Conservation (phyloP, 2,113 vertebrate genomes). For the Oreochromis niloticus region DNA sequence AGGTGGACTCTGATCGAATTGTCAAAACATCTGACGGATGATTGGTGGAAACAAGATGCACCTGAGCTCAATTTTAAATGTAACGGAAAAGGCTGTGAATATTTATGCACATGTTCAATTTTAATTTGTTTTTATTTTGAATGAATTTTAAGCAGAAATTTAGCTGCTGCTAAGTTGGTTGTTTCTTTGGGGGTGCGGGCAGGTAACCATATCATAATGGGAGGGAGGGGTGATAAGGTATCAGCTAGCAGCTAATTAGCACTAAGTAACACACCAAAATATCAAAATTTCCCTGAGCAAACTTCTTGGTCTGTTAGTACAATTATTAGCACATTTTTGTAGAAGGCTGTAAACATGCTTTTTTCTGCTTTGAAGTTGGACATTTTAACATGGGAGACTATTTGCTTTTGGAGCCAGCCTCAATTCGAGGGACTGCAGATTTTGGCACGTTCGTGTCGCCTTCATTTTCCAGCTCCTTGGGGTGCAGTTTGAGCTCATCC, state of each 20-base stretch:
- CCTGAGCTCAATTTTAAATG: neutral
- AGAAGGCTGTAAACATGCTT: neutral
- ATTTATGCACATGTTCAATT: neutral
- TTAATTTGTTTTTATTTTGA: neutral
- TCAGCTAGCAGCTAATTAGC: neutral
- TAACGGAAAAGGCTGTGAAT: neutral
- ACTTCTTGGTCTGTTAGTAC: neutral
- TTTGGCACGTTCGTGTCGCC: neutral
- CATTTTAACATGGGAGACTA: neutral
- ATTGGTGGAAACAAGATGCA: neutral
- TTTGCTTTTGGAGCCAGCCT: neutral
- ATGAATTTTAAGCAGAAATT: neutral
- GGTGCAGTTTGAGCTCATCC: neutral
- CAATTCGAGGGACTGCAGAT: neutral
- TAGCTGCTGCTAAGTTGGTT: neutral
- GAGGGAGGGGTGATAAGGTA: neutral
- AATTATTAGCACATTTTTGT: neutral
- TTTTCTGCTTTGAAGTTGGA: neutral
- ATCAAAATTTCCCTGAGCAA: neutral
- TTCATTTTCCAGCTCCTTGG: neutral
- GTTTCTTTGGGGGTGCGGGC: neutral
- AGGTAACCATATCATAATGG: neutral
- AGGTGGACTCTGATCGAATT: neutral
- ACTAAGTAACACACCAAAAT: neutral
- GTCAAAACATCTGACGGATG: neutral